Conservation (phyloP, 2,113 vertebrate genomes). For the Cromileptes altivelis region DNA sequence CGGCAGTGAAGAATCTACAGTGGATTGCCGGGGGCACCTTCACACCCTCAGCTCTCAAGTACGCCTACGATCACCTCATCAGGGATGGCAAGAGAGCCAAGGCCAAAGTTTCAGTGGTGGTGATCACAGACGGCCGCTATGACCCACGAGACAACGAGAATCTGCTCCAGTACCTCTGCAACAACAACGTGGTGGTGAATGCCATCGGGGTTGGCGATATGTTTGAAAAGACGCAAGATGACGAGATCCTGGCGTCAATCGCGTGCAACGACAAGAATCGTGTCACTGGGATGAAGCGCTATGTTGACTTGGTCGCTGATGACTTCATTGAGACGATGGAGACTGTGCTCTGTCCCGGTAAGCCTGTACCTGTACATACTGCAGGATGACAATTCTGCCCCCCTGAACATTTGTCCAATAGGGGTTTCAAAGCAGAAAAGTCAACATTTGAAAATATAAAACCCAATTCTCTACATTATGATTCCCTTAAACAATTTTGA, state of each 20-base stretch:
- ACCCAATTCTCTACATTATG: no score
- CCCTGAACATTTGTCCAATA: not conserved
- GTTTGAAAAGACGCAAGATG: conserved; percentile 88
- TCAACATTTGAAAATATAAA: no score
- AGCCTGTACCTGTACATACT: conserved; percentile 30
- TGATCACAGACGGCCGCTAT: conserved; percentile 95
- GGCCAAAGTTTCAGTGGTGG: conserved; percentile 93
- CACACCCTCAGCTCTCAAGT: conserved; percentile 96
- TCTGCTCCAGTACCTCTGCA: conserved; percentile 89
- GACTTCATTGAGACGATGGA: conserved; percentile 94
- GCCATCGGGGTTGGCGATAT: conserved; percentile 97
- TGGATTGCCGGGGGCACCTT: conserved; percentile 99
- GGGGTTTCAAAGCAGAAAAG: no score
- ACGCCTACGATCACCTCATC: conserved; percentile 94
- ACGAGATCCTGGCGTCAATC: conserved; percentile 91
- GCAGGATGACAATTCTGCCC: not conserved
- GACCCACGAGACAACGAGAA: conserved; percentile 92
- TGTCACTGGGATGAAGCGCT: conserved; percentile 90
- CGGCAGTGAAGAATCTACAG: conserved; percentile 92
- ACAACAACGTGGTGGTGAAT: conserved; percentile 85
- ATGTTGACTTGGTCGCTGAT: conserved; percentile 94
- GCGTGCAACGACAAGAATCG: conserved; percentile 86
- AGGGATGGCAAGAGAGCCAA: conserved; percentile 89
- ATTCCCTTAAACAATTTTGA: no score
- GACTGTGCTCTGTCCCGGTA: conserved; percentile 92